phyloP scores from a whole-genome alignment of 2,888 invertebrate species.

The Synergus japonicus region DNA sequence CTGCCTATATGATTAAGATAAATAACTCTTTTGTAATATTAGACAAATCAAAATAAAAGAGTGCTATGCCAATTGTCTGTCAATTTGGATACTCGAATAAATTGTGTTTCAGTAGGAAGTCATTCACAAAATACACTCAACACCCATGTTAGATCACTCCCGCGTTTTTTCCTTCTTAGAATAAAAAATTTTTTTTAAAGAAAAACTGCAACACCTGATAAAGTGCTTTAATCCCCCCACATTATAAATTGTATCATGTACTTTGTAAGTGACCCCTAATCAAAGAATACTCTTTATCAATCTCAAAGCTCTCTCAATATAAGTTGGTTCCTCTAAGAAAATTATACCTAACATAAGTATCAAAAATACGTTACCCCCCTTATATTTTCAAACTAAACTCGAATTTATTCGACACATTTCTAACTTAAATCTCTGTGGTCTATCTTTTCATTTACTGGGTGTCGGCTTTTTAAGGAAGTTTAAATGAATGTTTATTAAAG shows the following conservation, averaged over 20 bases:
- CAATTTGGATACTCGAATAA: neutral
- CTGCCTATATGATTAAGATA: neutral
- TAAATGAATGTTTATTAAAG: neutral
- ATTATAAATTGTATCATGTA: no score
- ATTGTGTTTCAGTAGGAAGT: neutral
- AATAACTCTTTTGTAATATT: no score
- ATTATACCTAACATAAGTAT: neutral
- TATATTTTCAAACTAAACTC: neutral
- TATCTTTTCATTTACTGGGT: neutral
- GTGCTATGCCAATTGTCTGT: neutral
- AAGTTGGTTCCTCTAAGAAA: neutral
- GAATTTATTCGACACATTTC: conserved; percentile 19
- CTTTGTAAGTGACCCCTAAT: neutral
- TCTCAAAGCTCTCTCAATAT: neutral
- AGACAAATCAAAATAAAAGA: neutral
- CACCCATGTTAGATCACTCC: no score
- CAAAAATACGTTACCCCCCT: neutral
- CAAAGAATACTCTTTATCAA: neutral
- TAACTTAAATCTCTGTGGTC: conserved; percentile 34
- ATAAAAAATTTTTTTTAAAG: no score
- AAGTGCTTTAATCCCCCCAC: no score
- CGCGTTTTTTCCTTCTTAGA: no score
- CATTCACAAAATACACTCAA: no score
- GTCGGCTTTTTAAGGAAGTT: neutral
- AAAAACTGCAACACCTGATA: no score